Conservation (phyloP, 2,113 vertebrate species). For the Scolopax mira region DNA sequence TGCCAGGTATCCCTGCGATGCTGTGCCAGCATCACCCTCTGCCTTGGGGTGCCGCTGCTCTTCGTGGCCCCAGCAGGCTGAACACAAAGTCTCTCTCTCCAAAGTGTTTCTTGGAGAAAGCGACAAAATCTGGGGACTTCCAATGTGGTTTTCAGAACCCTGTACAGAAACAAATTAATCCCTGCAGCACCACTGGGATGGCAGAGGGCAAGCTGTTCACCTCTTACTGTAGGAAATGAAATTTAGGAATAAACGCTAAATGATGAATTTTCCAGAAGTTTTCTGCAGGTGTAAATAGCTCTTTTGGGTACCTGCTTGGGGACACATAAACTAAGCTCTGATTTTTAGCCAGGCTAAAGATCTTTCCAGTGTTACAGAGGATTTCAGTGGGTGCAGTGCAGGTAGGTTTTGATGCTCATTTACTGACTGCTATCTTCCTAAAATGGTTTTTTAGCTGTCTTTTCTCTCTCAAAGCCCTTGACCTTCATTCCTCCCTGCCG, state of each 20-base stretch:
- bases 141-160: neutral
- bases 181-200: neutral
- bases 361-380: neutral
- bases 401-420: neutral
- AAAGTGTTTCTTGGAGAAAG: neutral
- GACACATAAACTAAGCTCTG: neutral
- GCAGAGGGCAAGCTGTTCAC: neutral
- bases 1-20: neutral
- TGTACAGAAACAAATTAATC: neutral
- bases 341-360: neutral
- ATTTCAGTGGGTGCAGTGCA: neutral
- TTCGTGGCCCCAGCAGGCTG: accelerated
- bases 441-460: neutral
- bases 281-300: neutral
- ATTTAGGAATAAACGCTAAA: neutral
- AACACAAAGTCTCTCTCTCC: neutral
- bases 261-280: neutral
- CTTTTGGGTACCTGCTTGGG: neutral
- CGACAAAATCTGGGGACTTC: neutral
- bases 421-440: neutral
- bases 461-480: neutral
- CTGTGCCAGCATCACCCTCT: neutral
- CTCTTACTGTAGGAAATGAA: neutral
- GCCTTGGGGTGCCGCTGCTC: neutral
- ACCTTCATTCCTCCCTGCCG: neutral